These are phyloP conservation scores for Dasyurus viverrinus DNA, from an alignment of 2,113 vertebrate genomes.

Conservation along the genomic window DNA sequence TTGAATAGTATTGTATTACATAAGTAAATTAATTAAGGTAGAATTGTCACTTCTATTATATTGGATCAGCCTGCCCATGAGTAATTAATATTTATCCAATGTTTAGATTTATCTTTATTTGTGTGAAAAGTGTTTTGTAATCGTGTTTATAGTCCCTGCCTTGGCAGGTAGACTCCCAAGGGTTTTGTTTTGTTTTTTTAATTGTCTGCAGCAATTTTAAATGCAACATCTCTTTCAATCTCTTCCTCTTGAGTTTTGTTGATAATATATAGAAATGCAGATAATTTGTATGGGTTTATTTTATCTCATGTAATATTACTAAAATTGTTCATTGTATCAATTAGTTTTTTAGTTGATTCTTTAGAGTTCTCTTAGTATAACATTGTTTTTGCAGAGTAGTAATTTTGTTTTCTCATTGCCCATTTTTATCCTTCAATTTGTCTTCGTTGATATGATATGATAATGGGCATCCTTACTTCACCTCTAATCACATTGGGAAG, in stretches of 20 bases:
- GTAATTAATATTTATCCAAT: no score
- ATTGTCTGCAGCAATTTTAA: no score
- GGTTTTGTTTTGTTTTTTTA: no score
- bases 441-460: background rate
- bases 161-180: no score
- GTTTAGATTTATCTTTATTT: no score
- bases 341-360: background rate
- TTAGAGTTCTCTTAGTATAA: background rate
- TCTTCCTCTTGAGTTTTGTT: background rate
- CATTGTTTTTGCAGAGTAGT: background rate
- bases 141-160: no score
- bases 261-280: background rate
- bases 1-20: background rate
- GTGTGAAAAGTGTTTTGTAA: no score
- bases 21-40: no score
- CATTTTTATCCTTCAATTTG: background rate
- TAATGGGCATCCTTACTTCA: background rate
- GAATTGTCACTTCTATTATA: no score
- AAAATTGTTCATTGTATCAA: background rate
- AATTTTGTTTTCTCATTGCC: background rate
- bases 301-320: background rate
- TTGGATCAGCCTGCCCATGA: no score
- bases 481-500: background rate
- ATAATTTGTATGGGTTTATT: background rate
- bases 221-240: background rate